phyloP scores from a whole-genome alignment of 2,113 vertebrate species.

The Vidua macroura region DNA sequence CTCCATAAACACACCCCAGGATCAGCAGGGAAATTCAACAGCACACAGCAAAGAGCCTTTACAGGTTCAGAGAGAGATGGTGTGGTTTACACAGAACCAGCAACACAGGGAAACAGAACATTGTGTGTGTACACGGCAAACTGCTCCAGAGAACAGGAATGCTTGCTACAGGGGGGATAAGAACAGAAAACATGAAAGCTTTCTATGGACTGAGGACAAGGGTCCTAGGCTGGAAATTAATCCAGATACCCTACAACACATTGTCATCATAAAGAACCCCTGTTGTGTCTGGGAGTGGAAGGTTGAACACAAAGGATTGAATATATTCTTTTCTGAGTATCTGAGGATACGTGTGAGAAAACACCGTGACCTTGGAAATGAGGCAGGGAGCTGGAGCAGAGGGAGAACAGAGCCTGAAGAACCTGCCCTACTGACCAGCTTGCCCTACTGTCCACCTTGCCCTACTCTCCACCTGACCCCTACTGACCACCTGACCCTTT shows the following conservation, averaged over 20 bases:
- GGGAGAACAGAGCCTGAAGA: neutral
- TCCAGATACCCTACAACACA: neutral
- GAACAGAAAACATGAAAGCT: neutral
- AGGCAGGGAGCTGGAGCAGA: neutral
- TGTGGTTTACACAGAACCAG: neutral
- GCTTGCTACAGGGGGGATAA: accelerated
- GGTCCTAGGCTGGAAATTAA: neutral
- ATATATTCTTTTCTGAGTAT: neutral
- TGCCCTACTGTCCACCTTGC: too few species aligned
- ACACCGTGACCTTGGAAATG: neutral
- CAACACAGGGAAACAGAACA: too few species aligned
- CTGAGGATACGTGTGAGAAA: neutral
- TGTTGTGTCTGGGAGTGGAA: neutral
- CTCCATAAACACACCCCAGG: neutral
- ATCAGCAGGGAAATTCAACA: neutral
- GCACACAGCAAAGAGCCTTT: too few species aligned
- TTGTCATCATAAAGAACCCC: accelerated
- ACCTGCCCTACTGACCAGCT: neutral
- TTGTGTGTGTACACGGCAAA: neutral
- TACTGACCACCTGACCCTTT: neutral
- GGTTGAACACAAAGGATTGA: neutral
- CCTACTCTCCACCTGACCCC: too few species aligned
- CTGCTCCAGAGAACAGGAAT: neutral
- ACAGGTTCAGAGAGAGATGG: neutral
- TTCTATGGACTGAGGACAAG: neutral